Percentiles rank a stretch among this genome's conserved stretches.
These are phyloP conservation scores for Sycon ciliatum DNA, from an alignment of 37 sponge, comb jelly and placozoan genomes.

Conservation along the genomic window DNA sequence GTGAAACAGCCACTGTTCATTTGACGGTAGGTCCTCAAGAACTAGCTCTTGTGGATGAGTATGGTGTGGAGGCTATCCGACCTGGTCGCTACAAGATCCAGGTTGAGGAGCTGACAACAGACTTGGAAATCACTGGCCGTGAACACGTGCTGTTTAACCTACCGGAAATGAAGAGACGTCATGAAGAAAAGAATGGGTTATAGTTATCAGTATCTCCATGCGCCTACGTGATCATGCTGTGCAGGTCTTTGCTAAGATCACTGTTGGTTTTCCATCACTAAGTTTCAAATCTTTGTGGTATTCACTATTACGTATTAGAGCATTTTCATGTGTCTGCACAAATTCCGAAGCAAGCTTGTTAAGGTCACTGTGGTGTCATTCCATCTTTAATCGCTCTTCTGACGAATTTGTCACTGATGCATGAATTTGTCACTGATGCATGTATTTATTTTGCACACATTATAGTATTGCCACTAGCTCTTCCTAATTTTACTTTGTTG, in stretches of 20 bases:
- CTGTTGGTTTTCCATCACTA: too few relatives aligned
- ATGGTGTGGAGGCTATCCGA: slow-evolving; percentile 6
- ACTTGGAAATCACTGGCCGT: neutral
- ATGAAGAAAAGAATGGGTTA: neutral
- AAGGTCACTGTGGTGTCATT: neutral
- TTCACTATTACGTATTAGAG: neutral
- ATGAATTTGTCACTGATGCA: too few relatives aligned
- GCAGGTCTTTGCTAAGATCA: too few relatives aligned
- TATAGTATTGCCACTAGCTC: too few relatives aligned
- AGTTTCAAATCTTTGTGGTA: neutral
- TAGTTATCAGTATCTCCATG: neutral
- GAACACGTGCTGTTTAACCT: neutral
- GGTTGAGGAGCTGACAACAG: neutral
- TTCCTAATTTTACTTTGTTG: too few relatives aligned
- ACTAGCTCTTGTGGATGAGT: slow-evolving; percentile 31
- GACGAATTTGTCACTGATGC: too few relatives aligned
- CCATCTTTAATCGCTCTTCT: too few relatives aligned
- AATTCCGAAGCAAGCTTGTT: neutral
- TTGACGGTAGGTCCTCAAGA: slow-evolving; percentile 32
- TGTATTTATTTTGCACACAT: too few relatives aligned
- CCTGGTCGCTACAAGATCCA: neutral
- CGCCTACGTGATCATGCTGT: neutral
- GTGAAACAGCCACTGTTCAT: slow-evolving; percentile 25
- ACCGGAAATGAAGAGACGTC: neutral
- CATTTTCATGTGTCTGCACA: neutral